phyloP scores from a whole-genome alignment of 2,113 vertebrate genomes.

The cattle (Bos taurus) region DNA sequence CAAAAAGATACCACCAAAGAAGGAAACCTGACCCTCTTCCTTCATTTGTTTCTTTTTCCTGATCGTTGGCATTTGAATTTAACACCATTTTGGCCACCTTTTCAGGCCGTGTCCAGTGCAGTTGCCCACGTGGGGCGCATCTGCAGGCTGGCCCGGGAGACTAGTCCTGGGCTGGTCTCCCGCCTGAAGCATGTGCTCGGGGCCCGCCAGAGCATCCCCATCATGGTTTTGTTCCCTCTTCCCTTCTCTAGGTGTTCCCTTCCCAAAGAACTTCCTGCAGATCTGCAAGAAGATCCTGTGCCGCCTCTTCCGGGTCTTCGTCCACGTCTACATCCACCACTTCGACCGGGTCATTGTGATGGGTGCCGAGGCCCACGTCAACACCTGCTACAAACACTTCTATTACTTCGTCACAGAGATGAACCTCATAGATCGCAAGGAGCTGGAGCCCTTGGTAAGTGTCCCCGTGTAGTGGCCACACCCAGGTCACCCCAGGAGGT shows the following conservation, averaged over 20 bases:
- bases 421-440: constrained; percentile 90
- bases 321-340: constrained; percentile 91
- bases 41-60: not conserved
- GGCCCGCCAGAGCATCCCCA: not conserved
- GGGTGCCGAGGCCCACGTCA: constrained; percentile 89
- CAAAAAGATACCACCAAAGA: not conserved
- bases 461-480: fast-evolving
- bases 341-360: constrained; percentile 89
- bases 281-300: constrained; percentile 93
- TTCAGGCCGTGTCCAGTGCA: fast-evolving
- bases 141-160: too few relatives aligned
- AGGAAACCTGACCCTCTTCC: not conserved
- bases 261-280: constrained; percentile 91
- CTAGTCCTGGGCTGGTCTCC: not conserved
- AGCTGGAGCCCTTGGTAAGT: constrained; percentile 91
- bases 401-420: constrained; percentile 91
- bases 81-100: not conserved
- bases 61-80: not conserved
- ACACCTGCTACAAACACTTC: constrained; percentile 94
- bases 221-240: not conserved
- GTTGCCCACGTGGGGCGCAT: fast-evolving
- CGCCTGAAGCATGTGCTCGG: fast-evolving
- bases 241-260: constrained; percentile 83
- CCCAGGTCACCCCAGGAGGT: not conserved
- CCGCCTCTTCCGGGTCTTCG: constrained; percentile 89